phyloP scores from a whole-genome alignment of 2,113 vertebrate genomes.

The Silurus meridionalis region DNA sequence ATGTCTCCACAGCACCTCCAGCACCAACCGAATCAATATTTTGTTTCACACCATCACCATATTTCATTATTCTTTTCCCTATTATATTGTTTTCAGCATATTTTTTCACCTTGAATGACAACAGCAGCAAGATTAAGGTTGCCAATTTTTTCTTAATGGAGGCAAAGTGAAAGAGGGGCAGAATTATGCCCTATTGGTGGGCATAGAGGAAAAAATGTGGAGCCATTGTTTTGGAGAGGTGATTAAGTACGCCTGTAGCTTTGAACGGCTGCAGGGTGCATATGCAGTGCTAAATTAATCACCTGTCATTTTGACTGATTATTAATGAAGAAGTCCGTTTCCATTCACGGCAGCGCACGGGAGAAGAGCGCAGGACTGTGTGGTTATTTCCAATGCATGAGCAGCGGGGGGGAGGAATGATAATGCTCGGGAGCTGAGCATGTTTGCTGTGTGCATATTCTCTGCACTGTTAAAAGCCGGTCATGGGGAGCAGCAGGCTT shows the following conservation, averaged over 20 bases:
- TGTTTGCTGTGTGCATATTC: conserved; percentile 35
- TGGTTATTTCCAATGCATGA: conserved; percentile 34
- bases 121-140: conserved; percentile 28
- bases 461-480: conserved; percentile 33
- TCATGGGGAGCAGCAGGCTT: conserved; percentile 39
- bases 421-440: conserved; percentile 3
- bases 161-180: conserved; percentile 28
- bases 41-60: not conserved
- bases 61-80: not conserved
- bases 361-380: conserved; percentile 28
- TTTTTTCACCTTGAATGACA: conserved; percentile 31
- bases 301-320: conserved; percentile 70
- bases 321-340: conserved; percentile 62
- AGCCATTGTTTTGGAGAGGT: conserved; percentile 64
- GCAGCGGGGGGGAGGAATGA: conserved; percentile 36
- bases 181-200: conserved; percentile 35
- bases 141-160: conserved; percentile 27
- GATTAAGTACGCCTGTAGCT: conserved; percentile 68
- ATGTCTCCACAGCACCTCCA: not conserved
- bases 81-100: conserved; percentile 21
- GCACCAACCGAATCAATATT: conserved; percentile 6
- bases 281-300: conserved; percentile 69
- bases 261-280: conserved; percentile 61
- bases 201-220: conserved; percentile 33
- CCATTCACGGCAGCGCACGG: conserved; percentile 43